These are phyloP conservation scores for Cenopis cana DNA, from an alignment of 2,888 invertebrate genomes.

Conservation along the genomic window DNA sequence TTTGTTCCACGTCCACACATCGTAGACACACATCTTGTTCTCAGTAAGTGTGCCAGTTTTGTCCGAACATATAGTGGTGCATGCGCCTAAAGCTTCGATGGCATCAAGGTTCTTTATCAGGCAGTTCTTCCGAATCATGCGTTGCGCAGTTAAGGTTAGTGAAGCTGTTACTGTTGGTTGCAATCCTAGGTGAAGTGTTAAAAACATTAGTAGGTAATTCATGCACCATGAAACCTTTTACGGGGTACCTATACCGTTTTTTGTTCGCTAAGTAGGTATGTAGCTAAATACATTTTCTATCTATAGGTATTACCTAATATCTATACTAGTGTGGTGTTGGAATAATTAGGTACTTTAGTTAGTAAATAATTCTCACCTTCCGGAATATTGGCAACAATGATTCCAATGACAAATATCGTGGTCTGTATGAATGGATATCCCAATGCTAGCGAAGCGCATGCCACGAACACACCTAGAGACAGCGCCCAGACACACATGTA, in stretches of 20 bases:
- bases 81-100: slow-evolving; percentile 98
- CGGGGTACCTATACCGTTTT: background rate
- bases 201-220: background rate
- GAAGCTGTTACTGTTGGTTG: slow-evolving; percentile 99
- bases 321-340: background rate
- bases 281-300: background rate
- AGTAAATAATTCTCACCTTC: slow-evolving; percentile 86
- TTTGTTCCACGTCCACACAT: slow-evolving; percentile 98
- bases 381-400: slow-evolving; percentile 99
- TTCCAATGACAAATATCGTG: slow-evolving; percentile 97
- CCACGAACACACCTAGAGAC: slow-evolving; percentile 96
- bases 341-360: background rate
- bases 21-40: slow-evolving; percentile 99
- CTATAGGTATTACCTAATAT: background rate
- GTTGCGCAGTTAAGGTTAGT: slow-evolving; percentile 97
- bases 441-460: slow-evolving; percentile 95
- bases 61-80: slow-evolving; percentile 99
- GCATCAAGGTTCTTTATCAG: slow-evolving; percentile 99
- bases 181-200: slow-evolving; percentile 82
- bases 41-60: slow-evolving; percentile 99
- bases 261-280: background rate
- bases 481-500: slow-evolving; percentile 97
- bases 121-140: slow-evolving; percentile 99
- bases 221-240: background rate
- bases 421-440: slow-evolving; percentile 99